phyloP scores from a whole-genome alignment of 2,888 invertebrate species.

The Emesis furor region DNA sequence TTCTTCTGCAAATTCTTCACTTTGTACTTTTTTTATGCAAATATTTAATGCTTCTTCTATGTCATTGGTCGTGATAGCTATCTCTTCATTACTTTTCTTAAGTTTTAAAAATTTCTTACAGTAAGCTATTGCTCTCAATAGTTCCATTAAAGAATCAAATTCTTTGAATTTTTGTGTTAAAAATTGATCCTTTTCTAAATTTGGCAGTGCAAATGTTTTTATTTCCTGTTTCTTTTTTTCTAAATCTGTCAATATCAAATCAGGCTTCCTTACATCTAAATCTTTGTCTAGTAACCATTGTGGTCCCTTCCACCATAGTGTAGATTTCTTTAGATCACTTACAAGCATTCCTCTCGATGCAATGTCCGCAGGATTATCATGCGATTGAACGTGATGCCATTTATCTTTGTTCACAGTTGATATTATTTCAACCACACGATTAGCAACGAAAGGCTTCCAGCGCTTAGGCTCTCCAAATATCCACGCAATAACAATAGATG shows the following conservation, averaged over 20 bases:
- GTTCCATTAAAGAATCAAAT: slow-evolving; percentile 30
- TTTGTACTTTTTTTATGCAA: slow-evolving; percentile 62
- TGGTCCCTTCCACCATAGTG: slow-evolving; percentile 68
- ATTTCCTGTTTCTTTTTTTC: not conserved
- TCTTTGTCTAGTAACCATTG: slow-evolving; percentile 56
- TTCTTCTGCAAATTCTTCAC: slow-evolving; percentile 49
- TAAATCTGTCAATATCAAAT: not conserved
- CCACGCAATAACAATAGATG: slow-evolving; percentile 52
- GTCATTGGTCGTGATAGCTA: slow-evolving; percentile 55
- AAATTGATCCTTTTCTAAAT: not conserved
- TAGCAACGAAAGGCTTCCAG: slow-evolving; percentile 71
- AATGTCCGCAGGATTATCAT: slow-evolving; percentile 68
- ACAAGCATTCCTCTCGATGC: slow-evolving; percentile 62
- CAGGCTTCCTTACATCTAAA: not conserved
- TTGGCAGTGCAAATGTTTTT: slow-evolving; percentile 30
- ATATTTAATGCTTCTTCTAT: slow-evolving; percentile 49
- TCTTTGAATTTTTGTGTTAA: slow-evolving; percentile 19
- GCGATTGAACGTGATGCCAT: slow-evolving; percentile 66
- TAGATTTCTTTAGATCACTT: slow-evolving; percentile 43
- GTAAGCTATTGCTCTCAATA: slow-evolving; percentile 24
- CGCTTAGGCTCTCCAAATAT: slow-evolving; percentile 61
- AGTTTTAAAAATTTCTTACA: slow-evolving; percentile 38
- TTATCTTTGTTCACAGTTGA: slow-evolving; percentile 40
- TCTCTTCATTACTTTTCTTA: not conserved
- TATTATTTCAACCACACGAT: slow-evolving; percentile 60